Evolutionary conservation across 1,140 invertebrate genomes (phyloP).

Genomic region (Camponotus floridanus): DNA sequence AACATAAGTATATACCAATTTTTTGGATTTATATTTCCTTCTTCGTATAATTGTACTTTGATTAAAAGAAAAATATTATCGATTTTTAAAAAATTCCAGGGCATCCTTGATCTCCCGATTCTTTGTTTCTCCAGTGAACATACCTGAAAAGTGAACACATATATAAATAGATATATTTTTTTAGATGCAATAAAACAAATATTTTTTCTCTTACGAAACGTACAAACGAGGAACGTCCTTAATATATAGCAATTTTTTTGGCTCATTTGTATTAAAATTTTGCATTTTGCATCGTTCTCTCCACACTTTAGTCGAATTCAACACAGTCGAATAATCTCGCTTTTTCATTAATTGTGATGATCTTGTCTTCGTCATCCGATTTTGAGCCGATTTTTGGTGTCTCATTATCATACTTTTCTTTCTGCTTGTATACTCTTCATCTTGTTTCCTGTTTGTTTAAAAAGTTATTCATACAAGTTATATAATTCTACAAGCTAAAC

Average conservation of each 20-base stretch:
- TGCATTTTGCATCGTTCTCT: constrained; percentile 77
- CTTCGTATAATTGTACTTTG: constrained; percentile 3
- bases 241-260: constrained; percentile 75
- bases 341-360: constrained; percentile 11
- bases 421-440: constrained; percentile 79
- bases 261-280: constrained; percentile 45
- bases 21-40: constrained; percentile 64
- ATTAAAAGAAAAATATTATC: background rate
- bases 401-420: constrained; percentile 64
- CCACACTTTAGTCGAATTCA: constrained; percentile 81
- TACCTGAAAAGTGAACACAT: constrained; percentile 61
- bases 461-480: background rate
- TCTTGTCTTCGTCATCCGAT: background rate
- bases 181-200: constrained; percentile 23
- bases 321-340: constrained; percentile 71
- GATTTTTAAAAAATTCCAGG: background rate
- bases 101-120: constrained; percentile 67
- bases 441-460: constrained; percentile 74
- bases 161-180: background rate
- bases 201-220: constrained; percentile 57
- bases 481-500: background rate
- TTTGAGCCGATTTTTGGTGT: constrained; percentile 23
- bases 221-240: constrained; percentile 83
- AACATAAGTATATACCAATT: constrained; percentile 84
- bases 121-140: constrained; percentile 73